Conservation (phyloP, 2,113 vertebrate species). For the Uropsilus gracilis region DNA sequence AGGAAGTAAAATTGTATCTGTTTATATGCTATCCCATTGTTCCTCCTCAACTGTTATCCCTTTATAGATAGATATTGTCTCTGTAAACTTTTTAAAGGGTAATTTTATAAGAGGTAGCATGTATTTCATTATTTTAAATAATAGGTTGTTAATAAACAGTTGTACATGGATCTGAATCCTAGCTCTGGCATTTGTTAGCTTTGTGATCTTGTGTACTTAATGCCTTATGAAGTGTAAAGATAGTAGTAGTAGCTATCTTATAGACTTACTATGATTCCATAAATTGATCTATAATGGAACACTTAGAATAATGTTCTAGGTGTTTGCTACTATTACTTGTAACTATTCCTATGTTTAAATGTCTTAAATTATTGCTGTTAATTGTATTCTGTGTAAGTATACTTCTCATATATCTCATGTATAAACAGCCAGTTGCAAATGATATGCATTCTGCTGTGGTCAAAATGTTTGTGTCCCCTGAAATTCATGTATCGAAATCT, state of each 20-base stretch:
- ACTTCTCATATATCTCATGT: background rate
- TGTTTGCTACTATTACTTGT: background rate
- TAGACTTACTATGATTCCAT: background rate
- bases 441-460: background rate
- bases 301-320: background rate
- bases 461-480: background rate
- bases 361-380: background rate
- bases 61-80: background rate
- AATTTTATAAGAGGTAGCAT: background rate
- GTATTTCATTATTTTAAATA: background rate
- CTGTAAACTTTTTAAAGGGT: background rate
- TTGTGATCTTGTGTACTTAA: background rate
- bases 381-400: background rate
- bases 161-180: background rate
- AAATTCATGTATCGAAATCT: too few relatives aligned
- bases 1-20: background rate
- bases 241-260: background rate
- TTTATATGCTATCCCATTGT: background rate
- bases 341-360: background rate
- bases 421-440: background rate
- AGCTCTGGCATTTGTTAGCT: background rate
- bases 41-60: background rate
- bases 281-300: background rate
- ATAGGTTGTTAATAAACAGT: background rate
- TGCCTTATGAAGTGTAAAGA: background rate